Conservation (phyloP, 2,888 invertebrate genomes). For the Chydorus sphaericus region DNA sequence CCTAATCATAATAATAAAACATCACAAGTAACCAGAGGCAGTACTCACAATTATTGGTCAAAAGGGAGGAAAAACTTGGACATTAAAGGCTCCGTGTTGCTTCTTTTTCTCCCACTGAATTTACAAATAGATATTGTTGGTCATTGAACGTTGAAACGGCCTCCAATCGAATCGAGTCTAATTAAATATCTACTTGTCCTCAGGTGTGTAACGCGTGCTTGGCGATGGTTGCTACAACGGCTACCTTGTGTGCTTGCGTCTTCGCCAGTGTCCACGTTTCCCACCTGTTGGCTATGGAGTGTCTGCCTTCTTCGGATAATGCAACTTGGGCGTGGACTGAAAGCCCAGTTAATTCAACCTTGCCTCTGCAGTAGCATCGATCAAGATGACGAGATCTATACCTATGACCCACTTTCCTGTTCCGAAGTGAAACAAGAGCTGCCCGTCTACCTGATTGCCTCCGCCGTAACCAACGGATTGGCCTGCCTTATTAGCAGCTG, state of each 20-base stretch:
- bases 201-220: conserved; percentile 31
- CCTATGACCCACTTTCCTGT: conserved; percentile 34
- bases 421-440: conserved; percentile 30
- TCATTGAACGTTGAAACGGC: too few species aligned
- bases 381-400: conserved; percentile 23
- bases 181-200: too few species aligned
- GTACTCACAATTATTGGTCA: too few species aligned
- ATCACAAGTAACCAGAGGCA: too few species aligned
- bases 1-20: too few species aligned
- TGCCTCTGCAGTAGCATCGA: conserved; percentile 9
- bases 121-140: too few species aligned
- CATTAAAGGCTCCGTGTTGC: too few species aligned
- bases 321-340: conserved; percentile 1
- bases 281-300: conserved; percentile 29
- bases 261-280: conserved; percentile 31
- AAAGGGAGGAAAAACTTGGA: too few species aligned
- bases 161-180: too few species aligned
- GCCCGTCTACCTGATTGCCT: conserved; percentile 29
- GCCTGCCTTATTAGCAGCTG: conserved; percentile 26
- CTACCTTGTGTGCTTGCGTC: conserved; percentile 29
- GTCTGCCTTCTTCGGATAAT: conserved; percentile 26
- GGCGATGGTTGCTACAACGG: conserved; percentile 28
- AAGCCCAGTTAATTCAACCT: neutral
- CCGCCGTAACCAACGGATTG: conserved; percentile 29
- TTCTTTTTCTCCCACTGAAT: too few species aligned